Percentiles rank a stretch among this genome's conserved stretches.
Conservation (phyloP, 2,113 vertebrate genomes). For the Spilogale gracilis region DNA sequence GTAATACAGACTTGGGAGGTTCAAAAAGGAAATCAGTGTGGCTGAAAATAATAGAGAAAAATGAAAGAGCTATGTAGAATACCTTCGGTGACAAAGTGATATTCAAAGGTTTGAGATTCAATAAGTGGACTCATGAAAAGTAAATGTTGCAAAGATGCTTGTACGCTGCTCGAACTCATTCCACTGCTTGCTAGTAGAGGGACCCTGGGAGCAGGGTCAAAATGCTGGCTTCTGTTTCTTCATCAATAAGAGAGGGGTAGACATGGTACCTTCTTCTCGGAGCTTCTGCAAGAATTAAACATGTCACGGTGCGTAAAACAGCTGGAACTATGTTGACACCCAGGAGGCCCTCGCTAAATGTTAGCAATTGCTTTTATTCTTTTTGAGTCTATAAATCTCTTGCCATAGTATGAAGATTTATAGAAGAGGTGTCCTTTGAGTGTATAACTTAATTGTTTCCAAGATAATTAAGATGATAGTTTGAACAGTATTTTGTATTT, state of each 20-base stretch:
- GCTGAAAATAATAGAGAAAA: neutral
- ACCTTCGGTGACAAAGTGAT: neutral
- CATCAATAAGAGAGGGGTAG: neutral
- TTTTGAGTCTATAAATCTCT: neutral
- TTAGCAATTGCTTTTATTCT: neutral
- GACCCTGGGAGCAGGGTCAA: neutral
- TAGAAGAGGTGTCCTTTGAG: neutral
- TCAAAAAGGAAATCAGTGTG: neutral
- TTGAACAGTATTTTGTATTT: neutral
- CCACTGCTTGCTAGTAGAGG: neutral
- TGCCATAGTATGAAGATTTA: neutral
- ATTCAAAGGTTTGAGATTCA: neutral
- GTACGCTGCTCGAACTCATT: neutral
- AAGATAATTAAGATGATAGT: neutral
- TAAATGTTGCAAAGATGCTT: neutral
- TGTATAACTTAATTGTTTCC: neutral
- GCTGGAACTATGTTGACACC: neutral
- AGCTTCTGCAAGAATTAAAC: neutral
- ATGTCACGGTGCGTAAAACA: neutral
- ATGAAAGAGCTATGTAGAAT: neutral
- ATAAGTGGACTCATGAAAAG: neutral
- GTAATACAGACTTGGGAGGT: neutral
- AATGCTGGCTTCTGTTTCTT: neutral
- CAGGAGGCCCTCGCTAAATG: neutral
- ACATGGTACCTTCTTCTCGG: neutral